Evolutionary conservation across 2,888 invertebrate genomes (phyloP), one percentile per base, ranked within the genome.

Genomic region (Clepsis dumicolana): DNA sequence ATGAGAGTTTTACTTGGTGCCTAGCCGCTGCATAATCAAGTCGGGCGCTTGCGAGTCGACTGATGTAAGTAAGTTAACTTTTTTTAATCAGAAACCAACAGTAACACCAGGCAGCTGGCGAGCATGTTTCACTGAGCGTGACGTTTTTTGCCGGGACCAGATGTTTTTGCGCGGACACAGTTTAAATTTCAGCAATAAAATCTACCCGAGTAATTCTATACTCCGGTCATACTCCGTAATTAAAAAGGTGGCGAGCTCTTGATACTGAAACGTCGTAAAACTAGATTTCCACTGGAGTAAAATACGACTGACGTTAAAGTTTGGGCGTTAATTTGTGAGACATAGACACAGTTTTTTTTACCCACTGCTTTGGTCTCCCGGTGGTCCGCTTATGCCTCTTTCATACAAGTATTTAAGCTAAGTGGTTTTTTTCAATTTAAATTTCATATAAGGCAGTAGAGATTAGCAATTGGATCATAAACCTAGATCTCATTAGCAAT

Each of bases 151-250:
- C 82, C 80, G 74, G 74, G 77, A 78, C 80, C 82, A 79, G 77
- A 81, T 85, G 86, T 85, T 85, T 72, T 85, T 81, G 84, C 81
- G 82, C 76, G 60, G 72, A 73, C 80, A 80, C 77, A 77, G 84
- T 86, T 87, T 87, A 78, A 83, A 87, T 90, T 91, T 91, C 90
- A 91, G 87, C 77, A 78, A 81, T 78, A 88, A 85, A 86, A 92
- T 82, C 75, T 81, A 90, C 80, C 83, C 80, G 73, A 71, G 85
- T 83, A 86, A 88, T 78, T 73, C 74, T 78, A 87, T 70, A 82
- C 81, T 72, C 64, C 79, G 69, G 73, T 74, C 78, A 87, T 70
- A 82, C 81, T 72, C 64, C 79, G 69, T 76, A 73, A 71, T 75
- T 72, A 74, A 76, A 76, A 77, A 73, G 73, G 70, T 73, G 77